Conservation (phyloP, 2,797 vertebrate genomes). For the Phrynocephalus guinanensis region DNA sequence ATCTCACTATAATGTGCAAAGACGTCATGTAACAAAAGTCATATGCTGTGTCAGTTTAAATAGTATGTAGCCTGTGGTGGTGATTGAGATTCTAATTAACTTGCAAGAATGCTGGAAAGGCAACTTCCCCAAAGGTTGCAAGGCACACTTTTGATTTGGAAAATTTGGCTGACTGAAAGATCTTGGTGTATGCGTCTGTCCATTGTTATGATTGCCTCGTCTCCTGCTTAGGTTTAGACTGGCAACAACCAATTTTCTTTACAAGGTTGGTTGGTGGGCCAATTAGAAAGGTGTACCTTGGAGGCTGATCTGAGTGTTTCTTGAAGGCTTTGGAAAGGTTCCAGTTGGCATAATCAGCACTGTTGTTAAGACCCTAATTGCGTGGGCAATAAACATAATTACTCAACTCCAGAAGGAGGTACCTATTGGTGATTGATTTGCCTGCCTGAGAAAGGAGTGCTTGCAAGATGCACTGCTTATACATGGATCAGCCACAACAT, state of each 20-base stretch:
- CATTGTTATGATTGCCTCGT: neutral
- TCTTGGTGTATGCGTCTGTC: neutral
- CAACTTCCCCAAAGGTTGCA: neutral
- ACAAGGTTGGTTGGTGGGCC: neutral
- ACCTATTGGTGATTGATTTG: neutral
- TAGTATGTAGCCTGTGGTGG: neutral
- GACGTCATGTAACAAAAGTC: neutral
- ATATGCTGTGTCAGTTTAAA: neutral
- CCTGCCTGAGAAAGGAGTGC: neutral
- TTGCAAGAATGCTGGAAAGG: neutral
- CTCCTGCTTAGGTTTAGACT: neutral
- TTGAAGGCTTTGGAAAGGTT: neutral
- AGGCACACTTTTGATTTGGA: neutral
- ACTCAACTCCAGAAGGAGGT: neutral
- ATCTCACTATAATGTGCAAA: conserved; percentile 24
- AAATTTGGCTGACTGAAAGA: neutral
- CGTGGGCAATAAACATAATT: neutral
- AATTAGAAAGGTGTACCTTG: neutral
- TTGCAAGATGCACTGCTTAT: neutral
- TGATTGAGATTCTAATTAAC: neutral
- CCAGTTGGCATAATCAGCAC: neutral
- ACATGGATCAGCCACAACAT: too few relatives aligned
- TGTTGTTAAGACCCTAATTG: neutral
- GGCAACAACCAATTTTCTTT: neutral
- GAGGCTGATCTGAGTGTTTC: neutral